Base-by-base conservation (phyloP, 2,888 invertebrate species). In the Macropis europaea region DNA sequence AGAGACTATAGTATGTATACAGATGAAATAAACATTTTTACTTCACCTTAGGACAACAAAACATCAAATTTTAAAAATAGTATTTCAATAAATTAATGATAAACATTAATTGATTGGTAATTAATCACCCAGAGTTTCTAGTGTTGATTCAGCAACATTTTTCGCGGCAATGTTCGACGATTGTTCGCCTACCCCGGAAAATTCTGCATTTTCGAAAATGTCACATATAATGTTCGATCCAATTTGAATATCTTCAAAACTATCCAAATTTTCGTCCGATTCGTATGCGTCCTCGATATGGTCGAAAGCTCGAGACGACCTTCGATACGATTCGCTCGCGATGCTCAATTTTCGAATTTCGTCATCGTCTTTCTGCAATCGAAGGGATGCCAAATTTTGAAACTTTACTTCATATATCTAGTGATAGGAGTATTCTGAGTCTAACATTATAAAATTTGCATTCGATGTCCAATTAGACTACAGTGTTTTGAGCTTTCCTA, bases 191-290 rank as follows among this genome's bases (percentile, higher is more conserved):
- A 17, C 15, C 6, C 5, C 11, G 6, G 26, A 34, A 9, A 5
- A n/a, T 9, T 2, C n/a, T 0, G 1, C 17, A 57, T 53, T 32
- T 48, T 74, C 59, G 5, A 30, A 28, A 6, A 19, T 19, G 30
- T 64, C 42, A 2, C 17, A 32, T 4, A 13, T 6, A 36, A 45
- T 28, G 45, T 69, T 73, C 6, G 45, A 7, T 17, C 52, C 59
- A 3, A 72, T 38, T 38, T 73, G 66, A 28, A 73, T 48, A 13
- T 66, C n/a, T n/a, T n/a, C 32, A 11, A 54, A 45, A 0, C 30
- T 2, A 5, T 60, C 56, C 6, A 40, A 53, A 26, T 42, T 26
- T 22, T 66, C 60, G 26, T 17, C 9, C 0, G 22, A 9, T 0
- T 53, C 36, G 9, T 61, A 38, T 4, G 9, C 11, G 9, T 56